Base-by-base conservation (phyloP, 2,113 vertebrate species). In the Ptychochromis oligacanthus region DNA sequence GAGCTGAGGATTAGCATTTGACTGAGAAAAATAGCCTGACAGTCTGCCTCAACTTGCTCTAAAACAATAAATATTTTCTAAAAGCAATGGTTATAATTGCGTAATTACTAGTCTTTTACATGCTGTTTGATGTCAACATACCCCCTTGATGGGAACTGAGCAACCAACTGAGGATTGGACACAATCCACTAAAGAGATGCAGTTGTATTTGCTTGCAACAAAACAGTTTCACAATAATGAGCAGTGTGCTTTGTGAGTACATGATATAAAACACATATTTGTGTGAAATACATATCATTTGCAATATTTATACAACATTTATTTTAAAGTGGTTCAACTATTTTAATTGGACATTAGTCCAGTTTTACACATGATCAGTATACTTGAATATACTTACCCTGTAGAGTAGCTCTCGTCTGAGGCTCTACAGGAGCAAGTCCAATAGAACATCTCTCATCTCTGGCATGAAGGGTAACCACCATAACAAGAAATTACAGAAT, bases 51-150 rank as follows among this genome's bases (percentile, higher is more conserved):
- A 64, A 18, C 75, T 58, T 3, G 5, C 70, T 86, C 62, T 62
- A 56, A 87, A 81, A 83, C 85, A 90, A 87, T 49, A 70, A 87
- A 84, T 81, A 70, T 26, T 18, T 64, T 77, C 8, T 77, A 64
- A 83, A 80, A 72, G 65, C 49, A 84, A 82, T 85, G 65, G 49
- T 82, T 80, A 76, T 57, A 40, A 36, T 62, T 12, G 13, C 79
- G n/a, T 49, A 61, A 61, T 81, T 57, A 43, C n/a, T 78, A 28
- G 54, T 80, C 31, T 84, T 75, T 79, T 36, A 75, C 31, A 56
- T 80, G 77, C 75, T 75, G 77, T 77, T 86, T 87, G 22, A 76
- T 87, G 70, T 77, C 62, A 59, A 28, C 18, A 70, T 70, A 59
- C 20, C 7, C 59, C 26, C 36, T 49, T 7, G 14, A 83, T 36